Evolutionary conservation across 2,797 vertebrate species (phyloP).

Genomic region (Apogon hyalosoma): DNA sequence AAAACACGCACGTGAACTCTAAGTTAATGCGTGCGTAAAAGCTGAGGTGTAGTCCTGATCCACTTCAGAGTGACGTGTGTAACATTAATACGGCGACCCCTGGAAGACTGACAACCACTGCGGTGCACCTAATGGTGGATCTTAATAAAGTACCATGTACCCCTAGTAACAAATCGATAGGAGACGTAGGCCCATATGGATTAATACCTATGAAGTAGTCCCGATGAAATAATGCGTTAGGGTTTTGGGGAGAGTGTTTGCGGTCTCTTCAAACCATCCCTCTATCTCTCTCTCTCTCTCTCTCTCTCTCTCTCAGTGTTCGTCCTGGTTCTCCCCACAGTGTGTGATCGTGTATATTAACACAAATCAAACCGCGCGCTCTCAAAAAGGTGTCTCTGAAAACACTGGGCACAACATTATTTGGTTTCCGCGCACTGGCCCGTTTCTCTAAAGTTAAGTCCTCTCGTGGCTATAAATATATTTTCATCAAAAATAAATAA

Average conservation of each 20-base stretch:
- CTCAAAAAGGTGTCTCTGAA: slow-evolving; percentile 28
- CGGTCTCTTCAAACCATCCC: slow-evolving; percentile 66
- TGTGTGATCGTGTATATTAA: slow-evolving; percentile 48
- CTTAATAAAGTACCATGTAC: slow-evolving; percentile 77
- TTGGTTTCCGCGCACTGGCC: slow-evolving; percentile 34
- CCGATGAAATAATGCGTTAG: slow-evolving; percentile 70
- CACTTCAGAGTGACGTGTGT: slow-evolving; percentile 45
- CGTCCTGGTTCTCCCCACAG: slow-evolving; percentile 34
- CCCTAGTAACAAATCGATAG: slow-evolving; percentile 70
- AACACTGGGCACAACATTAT: slow-evolving; percentile 11
- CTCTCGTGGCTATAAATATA: slow-evolving; percentile 25
- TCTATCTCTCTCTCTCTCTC: slow-evolving; percentile 48
- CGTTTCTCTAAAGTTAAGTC: slow-evolving; percentile 30
- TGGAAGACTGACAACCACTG: slow-evolving; percentile 64
- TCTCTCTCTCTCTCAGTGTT: slow-evolving; percentile 29
- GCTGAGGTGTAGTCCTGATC: slow-evolving; percentile 26
- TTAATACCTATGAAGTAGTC: slow-evolving; percentile 73
- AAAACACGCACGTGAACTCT: slow-evolving; percentile 18
- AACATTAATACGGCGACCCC: slow-evolving; percentile 56
- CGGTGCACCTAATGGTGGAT: slow-evolving; percentile 66
- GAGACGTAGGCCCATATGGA: slow-evolving; percentile 68
- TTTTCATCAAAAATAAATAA: not conserved
- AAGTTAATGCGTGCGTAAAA: slow-evolving; percentile 32
- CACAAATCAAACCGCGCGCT: slow-evolving; percentile 45
- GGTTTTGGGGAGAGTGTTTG: slow-evolving; percentile 69